These are phyloP conservation scores for Pelosia muscerda DNA, from an alignment of 2,888 invertebrate species.

Conservation along the genomic window DNA sequence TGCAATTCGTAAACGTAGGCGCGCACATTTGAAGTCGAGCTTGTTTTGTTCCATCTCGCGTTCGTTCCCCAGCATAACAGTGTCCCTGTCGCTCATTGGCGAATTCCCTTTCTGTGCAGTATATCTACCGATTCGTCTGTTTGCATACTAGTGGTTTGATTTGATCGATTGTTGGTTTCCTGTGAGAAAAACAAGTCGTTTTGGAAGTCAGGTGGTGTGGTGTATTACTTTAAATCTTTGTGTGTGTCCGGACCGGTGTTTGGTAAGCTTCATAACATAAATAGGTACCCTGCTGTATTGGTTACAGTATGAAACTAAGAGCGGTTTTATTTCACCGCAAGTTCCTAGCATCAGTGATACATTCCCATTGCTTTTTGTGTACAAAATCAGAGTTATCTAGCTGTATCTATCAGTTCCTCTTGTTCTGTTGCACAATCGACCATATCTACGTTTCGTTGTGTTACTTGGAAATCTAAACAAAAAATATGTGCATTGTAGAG, in stretches of 20 bases:
- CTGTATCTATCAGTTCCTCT: constrained; percentile 15
- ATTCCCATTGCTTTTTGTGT: background rate
- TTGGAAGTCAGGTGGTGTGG: constrained; percentile 76
- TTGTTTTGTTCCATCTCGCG: constrained; percentile 71
- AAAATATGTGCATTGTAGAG: constrained; percentile 19
- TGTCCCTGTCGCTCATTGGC: constrained; percentile 64
- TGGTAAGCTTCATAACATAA: constrained; percentile 27
- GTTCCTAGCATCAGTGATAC: background rate
- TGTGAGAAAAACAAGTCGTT: constrained; percentile 82
- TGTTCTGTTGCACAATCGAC: constrained; percentile 19
- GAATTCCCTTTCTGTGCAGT: constrained; percentile 65
- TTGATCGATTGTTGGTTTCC: constrained; percentile 81
- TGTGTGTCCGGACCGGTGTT: constrained; percentile 61
- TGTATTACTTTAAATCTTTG: constrained; percentile 73
- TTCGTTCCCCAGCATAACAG: constrained; percentile 60
- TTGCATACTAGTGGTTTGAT: constrained; percentile 80
- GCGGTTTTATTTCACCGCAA: background rate
- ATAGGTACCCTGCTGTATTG: background rate
- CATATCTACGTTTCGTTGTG: constrained; percentile 19
- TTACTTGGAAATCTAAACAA: constrained; percentile 20
- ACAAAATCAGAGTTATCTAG: constrained; percentile 10
- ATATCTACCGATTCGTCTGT: constrained; percentile 74
- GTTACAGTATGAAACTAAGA: background rate
- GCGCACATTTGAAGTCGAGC: constrained; percentile 73
- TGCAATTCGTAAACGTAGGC: constrained; percentile 84